Evolutionary conservation across 2,797 vertebrate genomes (phyloP).

Genomic region (Pelochelys cantorii): DNA sequence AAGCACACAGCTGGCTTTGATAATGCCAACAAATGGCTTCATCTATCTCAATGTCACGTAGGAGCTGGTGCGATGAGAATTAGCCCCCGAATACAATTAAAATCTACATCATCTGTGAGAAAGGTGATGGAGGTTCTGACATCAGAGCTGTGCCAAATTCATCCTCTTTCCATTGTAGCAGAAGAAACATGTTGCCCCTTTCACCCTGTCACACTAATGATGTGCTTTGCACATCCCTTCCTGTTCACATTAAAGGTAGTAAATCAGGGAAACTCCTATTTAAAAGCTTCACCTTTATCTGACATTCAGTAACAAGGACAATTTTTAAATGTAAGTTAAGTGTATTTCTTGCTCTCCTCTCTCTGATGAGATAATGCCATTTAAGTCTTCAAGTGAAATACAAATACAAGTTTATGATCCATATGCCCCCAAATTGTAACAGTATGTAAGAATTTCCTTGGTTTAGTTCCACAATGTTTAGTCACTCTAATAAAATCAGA

Average conservation of each 20-base stretch:
- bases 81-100: constrained; percentile 83
- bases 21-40: constrained; percentile 90
- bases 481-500: constrained; percentile 76
- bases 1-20: constrained; percentile 91
- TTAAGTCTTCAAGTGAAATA: constrained; percentile 71
- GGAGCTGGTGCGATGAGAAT: constrained; percentile 82
- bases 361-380: constrained; percentile 71
- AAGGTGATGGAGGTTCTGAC: constrained; percentile 84
- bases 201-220: constrained; percentile 82
- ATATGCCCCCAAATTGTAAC: constrained; percentile 67
- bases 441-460: constrained; percentile 75
- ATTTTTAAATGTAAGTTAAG: constrained; percentile 74
- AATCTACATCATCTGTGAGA: constrained; percentile 84
- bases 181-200: constrained; percentile 80
- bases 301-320: constrained; percentile 79
- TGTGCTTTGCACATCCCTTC: constrained; percentile 72
- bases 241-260: constrained; percentile 75
- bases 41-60: constrained; percentile 89
- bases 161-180: constrained; percentile 79
- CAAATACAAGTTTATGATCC: constrained; percentile 77
- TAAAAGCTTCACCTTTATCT: constrained; percentile 80
- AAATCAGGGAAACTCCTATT: constrained; percentile 79
- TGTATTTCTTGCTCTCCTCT: constrained; percentile 59
- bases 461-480: constrained; percentile 76
- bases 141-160: constrained; percentile 82